Percentiles rank a stretch among this genome's conserved stretches.
phyloP scores from a whole-genome alignment of 2,797 vertebrate genomes.

The Dendrocincla tyrannina region DNA sequence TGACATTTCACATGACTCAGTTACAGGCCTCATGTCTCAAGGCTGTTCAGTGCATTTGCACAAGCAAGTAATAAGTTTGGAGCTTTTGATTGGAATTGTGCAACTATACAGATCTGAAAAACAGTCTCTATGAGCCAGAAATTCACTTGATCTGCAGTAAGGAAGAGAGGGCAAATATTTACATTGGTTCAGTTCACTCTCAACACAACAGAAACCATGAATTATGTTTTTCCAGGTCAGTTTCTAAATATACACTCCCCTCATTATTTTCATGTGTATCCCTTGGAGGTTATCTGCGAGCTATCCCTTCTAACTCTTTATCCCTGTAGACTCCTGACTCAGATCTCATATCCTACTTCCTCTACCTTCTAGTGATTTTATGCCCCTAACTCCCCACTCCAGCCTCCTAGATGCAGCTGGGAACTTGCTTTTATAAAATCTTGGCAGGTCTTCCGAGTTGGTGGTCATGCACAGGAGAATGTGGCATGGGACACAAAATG shows the following conservation, averaged over 20 bases:
- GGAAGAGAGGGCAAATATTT: background rate
- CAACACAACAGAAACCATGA: background rate
- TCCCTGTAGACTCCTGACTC: background rate
- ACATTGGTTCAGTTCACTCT: background rate
- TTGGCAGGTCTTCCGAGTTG: background rate
- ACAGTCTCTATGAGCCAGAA: background rate
- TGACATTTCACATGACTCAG: background rate
- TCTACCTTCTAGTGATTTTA: background rate
- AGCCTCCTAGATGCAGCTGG: background rate
- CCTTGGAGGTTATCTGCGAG: background rate
- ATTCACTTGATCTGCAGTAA: background rate
- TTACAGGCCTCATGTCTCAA: background rate
- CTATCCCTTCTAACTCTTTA: background rate
- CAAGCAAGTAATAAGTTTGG: background rate
- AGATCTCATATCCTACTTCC: background rate
- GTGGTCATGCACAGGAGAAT: rapidly evolving
- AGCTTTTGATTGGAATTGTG: background rate
- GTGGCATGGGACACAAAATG: background rate
- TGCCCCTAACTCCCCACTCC: background rate
- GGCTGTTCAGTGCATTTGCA: background rate
- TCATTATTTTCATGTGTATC: background rate
- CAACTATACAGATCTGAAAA: background rate
- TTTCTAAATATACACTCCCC: slow-evolving; percentile 2
- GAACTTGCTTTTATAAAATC: background rate
- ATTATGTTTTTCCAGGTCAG: slow-evolving; percentile 36